Base-by-base conservation (phyloP, 2,888 invertebrate species). In the Tethea ocularis region DNA sequence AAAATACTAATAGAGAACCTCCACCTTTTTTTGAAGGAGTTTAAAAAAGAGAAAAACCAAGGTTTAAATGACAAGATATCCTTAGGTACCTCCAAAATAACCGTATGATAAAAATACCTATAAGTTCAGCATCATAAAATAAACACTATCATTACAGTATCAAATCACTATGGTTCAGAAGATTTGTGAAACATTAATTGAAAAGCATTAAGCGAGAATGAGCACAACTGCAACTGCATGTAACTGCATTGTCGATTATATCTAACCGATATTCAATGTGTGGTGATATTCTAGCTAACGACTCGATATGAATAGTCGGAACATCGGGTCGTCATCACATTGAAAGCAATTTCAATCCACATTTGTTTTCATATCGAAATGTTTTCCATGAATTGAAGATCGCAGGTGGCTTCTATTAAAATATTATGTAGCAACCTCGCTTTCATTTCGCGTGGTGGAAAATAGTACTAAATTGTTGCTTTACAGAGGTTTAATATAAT, bases 321-420 rank as follows among this genome's bases (percentile, higher is more conserved):
- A 20, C 46, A 20, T 20, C 46, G 46, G 41, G 46, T 46, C 46
- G 20, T 46, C 46, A 46, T 46, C 20, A 17, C 46, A 46, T 46
- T 46, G 20, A 46, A 17, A 13, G 10, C 46, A 46, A 46, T 46
- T 46, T 46, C 55, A 60, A 62, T 46, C 46, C 10, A 46, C 46
- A 63, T 66, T 68, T 63, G 67, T 72, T 71, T 65, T 71, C 63
- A 60, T 69, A 74, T 72, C 66, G 68, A 61, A 58, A n/a, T n/a
- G n/a, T n/a, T n/a, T n/a, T 55, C 24, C 60, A 67, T 67, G 67
- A 7, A 46, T 62, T 59, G 59, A 58, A 52, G 51, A 61, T 57
- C 61, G 57, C 69, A 75, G 71, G 74, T 74, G 74, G 60, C 58
- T 61, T 66, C 68, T 73, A 70, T 71, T 68, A 74, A 76, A 66